Evolutionary conservation across 1,140 invertebrate species (phyloP), one percentile per base, ranked within the genome.

Genomic region (Drosophila suzukii): DNA sequence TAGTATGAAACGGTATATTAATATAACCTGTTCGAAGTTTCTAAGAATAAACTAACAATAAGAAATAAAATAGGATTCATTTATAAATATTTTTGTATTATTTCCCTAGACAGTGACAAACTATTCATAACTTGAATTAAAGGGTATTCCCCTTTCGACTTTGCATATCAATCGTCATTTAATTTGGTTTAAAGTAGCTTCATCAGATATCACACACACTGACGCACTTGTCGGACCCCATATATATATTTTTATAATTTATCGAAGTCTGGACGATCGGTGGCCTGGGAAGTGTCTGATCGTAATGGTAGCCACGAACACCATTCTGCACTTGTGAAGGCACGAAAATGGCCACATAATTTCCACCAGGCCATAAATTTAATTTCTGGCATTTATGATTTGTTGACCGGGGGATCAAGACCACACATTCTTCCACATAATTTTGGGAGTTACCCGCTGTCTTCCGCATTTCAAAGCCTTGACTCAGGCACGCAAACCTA

Each of bases 341-440:
- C 63, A 47, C 50, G 36, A 43, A 47, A 70, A 39, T 53, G 51
- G 27, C 46, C 39, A 36, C 6, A 39, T 43, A 75, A 39, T 39
- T 75, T 36, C 36, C 53, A 58, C 39, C 56, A 32, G 49, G 72
- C 61, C 62, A 75, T 75, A 58, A 67, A 75, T 75, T 71, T 75
- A 12, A 43, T 27, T 10, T 27, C 44, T 51, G 61, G 32, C 51
- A 34, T 30, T 53, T 74, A 39, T 75, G 73, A 75, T 75, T 75
- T 75, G 73, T 75, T 65, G 47, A 15, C n/a, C n/a, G 8, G 44
- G 43, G 43, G 55, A 61, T 46, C 50, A 68, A 60, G 63, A 68
- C 36, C 68, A 39, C 60, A 57, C 39, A 36, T 59, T n/a, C 41
- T 54, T 30, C n/a, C 43, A 34, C 34, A 6, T 11, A 46, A 7